A percentile compares a stretch with the other conserved stretches of the same genome.
These are phyloP conservation scores for Nomada ferruginata DNA, from an alignment of 2,888 invertebrate genomes.

Conservation along the genomic window DNA sequence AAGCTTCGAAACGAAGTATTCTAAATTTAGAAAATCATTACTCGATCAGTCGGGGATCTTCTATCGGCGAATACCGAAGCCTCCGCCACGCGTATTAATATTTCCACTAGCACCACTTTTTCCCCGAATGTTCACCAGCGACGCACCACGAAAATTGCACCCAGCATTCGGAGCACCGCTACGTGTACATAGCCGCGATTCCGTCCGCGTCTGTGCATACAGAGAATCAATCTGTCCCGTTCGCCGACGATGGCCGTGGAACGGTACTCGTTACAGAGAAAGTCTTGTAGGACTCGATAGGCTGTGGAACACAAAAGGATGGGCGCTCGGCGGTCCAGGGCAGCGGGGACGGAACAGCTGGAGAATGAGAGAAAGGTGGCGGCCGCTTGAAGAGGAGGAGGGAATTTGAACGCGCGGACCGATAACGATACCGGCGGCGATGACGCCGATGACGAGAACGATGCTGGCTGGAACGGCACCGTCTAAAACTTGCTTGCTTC, in stretches of 20 bases:
- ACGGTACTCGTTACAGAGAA: constrained; percentile 83
- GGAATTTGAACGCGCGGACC: constrained; percentile 28
- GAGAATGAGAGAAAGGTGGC: constrained; percentile 53
- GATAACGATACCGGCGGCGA: constrained; percentile 30
- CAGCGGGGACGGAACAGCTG: not conserved
- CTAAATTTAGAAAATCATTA: not conserved
- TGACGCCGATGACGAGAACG: constrained; percentile 45
- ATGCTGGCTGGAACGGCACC: constrained; percentile 39
- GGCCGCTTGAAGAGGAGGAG: constrained; percentile 26
- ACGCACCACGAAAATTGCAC: not conserved
- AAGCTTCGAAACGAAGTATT: not conserved
- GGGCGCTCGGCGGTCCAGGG: not conserved
- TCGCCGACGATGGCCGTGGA: constrained; percentile 53
- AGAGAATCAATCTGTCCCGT: constrained; percentile 1
- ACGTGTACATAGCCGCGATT: too few relatives aligned
- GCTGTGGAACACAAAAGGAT: constrained; percentile 26
- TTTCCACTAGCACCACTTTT: not conserved
- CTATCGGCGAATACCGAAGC: too few relatives aligned
- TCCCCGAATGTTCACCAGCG: not conserved
- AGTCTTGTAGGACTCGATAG: constrained; percentile 69
- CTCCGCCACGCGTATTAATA: not conserved
- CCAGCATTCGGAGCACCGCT: not conserved
- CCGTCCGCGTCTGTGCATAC: too few relatives aligned
- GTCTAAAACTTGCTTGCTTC: constrained; percentile 60
- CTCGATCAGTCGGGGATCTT: too few relatives aligned